Evolutionary conservation across 2,888 invertebrate species (phyloP).

Genomic region (Elegia similella): DNA sequence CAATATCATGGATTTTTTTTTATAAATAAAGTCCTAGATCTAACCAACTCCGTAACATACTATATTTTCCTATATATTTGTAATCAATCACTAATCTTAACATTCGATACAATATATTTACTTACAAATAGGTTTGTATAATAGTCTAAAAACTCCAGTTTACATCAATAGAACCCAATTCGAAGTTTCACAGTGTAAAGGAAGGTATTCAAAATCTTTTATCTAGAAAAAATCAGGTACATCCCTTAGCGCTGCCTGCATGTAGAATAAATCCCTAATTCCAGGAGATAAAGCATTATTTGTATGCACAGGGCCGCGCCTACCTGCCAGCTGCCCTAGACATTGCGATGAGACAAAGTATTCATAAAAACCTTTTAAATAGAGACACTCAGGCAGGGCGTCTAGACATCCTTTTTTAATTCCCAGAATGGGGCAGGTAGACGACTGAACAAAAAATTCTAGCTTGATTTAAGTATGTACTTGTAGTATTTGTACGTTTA

Average conservation of each 20-base stretch:
- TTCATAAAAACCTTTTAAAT: slow-evolving; percentile 68
- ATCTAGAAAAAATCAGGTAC: slow-evolving; percentile 32
- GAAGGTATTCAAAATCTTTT: slow-evolving; percentile 10
- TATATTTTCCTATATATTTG: no score
- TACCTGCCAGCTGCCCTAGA: slow-evolving; percentile 75
- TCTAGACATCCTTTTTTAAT: slow-evolving; percentile 71
- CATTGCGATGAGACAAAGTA: slow-evolving; percentile 59
- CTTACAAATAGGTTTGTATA: no score
- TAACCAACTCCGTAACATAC: no score
- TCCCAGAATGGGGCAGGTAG: slow-evolving; percentile 73
- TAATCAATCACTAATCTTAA: no score
- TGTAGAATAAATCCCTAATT: slow-evolving; percentile 39
- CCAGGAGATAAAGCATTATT: slow-evolving; percentile 58
- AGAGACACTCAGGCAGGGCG: slow-evolving; percentile 70
- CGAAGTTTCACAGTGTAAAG: neutral
- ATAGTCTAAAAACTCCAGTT: neutral
- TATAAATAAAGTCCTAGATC: no score
- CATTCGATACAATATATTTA: no score
- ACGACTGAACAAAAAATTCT: slow-evolving; percentile 42
- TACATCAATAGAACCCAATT: neutral
- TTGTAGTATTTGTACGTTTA: no score
- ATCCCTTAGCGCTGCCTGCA: slow-evolving; percentile 29
- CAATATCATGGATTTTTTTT: no score
- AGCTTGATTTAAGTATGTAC: neutral
- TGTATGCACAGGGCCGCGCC: slow-evolving; percentile 42